Percentiles rank a stretch among this genome's conserved stretches.
Conservation (phyloP, 2,888 invertebrate genomes). For the Trypoxylon attenuatum region DNA sequence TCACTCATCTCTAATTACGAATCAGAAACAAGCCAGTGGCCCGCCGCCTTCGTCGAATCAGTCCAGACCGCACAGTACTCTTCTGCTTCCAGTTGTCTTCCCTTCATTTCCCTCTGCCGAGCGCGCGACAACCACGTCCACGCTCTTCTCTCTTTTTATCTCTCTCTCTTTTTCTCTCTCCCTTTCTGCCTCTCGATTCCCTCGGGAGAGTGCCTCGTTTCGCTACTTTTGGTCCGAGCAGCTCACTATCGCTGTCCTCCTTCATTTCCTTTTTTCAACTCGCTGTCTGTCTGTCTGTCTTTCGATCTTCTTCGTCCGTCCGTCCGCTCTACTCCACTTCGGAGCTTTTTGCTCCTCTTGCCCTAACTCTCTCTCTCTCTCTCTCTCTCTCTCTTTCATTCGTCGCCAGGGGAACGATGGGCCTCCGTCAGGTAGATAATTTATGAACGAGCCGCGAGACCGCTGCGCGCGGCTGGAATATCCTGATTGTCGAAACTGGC, state of each 20-base stretch:
- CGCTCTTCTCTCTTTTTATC: constrained; percentile 1
- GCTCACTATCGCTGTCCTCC: background rate
- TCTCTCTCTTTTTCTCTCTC: constrained; percentile 9
- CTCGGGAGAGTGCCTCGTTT: constrained; percentile 47
- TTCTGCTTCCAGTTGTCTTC: too few relatives aligned
- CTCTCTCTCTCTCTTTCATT: background rate
- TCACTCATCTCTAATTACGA: constrained; percentile 71
- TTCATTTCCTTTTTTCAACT: constrained; percentile 1
- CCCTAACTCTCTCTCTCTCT: background rate
- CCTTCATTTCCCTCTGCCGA: constrained; percentile 17
- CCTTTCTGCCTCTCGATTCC: constrained; percentile 1
- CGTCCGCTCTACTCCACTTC: constrained; percentile 5
- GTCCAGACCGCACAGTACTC: too few relatives aligned
- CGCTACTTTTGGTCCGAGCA: constrained; percentile 48
- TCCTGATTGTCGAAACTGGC: background rate
- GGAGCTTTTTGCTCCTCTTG: constrained; percentile 12
- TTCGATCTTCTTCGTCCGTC: background rate
- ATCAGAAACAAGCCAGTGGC: constrained; percentile 66
- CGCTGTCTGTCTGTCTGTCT: background rate
- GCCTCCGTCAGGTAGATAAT: background rate
- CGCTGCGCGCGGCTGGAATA: background rate
- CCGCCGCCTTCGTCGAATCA: constrained; percentile 12
- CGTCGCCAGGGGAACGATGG: background rate
- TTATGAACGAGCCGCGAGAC: background rate
- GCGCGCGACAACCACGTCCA: constrained; percentile 10